Evolutionary conservation across 1,140 invertebrate genomes (phyloP).

Genomic region (Camponotus vicinus): DNA sequence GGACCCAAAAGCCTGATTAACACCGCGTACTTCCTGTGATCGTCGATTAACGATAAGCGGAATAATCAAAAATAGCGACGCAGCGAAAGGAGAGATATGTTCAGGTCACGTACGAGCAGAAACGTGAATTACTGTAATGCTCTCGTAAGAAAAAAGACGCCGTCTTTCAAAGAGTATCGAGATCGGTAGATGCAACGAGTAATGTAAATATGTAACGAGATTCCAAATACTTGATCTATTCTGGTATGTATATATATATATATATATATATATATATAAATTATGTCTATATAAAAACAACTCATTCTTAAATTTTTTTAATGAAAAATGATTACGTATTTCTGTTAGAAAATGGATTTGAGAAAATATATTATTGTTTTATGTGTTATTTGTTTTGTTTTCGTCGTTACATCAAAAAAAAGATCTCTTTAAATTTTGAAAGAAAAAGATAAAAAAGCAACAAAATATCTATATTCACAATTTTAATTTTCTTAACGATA

Average conservation of each 20-base stretch:
- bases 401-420: neutral
- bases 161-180: slow-evolving; percentile 22
- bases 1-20: slow-evolving; percentile 46
- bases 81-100: slow-evolving; percentile 50
- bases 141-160: slow-evolving; percentile 35
- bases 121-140: slow-evolving; percentile 21
- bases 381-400: neutral
- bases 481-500: neutral
- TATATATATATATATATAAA: neutral
- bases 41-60: slow-evolving; percentile 62
- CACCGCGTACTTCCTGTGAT: slow-evolving; percentile 59
- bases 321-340: neutral
- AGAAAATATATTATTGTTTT: slow-evolving; percentile 10
- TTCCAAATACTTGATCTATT: neutral
- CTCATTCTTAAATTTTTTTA: neutral
- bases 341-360: neutral
- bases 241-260: neutral
- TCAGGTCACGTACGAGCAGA: slow-evolving; percentile 43
- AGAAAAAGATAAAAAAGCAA: neutral
- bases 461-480: neutral
- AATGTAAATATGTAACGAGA: neutral
- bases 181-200: slow-evolving; percentile 16
- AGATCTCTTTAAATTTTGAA: neutral
- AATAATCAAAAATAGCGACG: slow-evolving; percentile 63
- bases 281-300: neutral